phyloP scores from a whole-genome alignment of 2,113 vertebrate genomes.

The Melanocharis versteri region DNA sequence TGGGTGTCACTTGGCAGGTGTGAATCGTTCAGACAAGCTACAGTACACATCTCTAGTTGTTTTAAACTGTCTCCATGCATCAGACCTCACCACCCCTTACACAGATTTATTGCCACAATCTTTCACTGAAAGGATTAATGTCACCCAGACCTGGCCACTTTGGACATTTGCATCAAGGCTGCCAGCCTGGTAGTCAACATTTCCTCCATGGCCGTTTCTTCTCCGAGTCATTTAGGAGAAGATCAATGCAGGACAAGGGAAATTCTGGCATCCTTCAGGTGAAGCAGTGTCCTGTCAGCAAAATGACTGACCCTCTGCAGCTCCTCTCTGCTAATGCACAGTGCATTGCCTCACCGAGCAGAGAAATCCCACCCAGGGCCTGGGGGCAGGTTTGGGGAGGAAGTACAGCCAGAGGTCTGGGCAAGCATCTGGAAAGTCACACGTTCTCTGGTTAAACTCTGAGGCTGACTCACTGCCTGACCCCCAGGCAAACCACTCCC shows the following conservation, averaged over 20 bases:
- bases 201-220: neutral
- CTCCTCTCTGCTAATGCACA: neutral
- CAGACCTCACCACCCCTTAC: neutral
- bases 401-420: neutral
- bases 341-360: neutral
- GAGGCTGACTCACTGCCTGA: neutral
- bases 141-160: neutral
- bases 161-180: slow-evolving; percentile 25
- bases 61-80: slow-evolving; percentile 48
- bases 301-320: neutral
- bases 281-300: neutral
- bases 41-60: slow-evolving; percentile 41
- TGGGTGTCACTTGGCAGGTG: slow-evolving; percentile 52
- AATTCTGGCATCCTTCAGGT: neutral
- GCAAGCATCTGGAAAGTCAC: neutral
- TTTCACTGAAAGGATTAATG: slow-evolving; percentile 22
- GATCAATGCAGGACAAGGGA: neutral
- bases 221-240: neutral
- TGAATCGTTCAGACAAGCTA: slow-evolving; percentile 39
- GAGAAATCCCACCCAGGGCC: neutral
- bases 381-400: neutral
- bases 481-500: neutral
- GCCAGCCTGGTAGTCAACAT: neutral
- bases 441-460: neutral
- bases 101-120: neutral